Base-by-base conservation (phyloP, 2,888 invertebrate species). In the Xylophagus ater region DNA sequence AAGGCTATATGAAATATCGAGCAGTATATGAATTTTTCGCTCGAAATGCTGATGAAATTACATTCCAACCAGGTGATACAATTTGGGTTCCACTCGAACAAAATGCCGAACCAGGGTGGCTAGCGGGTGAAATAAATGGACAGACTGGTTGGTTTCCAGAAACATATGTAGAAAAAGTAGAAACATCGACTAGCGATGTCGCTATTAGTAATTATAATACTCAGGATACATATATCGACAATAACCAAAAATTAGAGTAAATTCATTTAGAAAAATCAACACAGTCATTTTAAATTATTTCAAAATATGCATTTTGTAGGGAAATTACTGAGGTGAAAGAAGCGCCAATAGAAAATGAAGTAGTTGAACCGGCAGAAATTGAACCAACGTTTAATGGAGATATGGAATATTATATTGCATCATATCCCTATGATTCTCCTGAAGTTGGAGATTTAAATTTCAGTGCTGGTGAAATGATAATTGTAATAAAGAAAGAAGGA, bases 71-170 rank as follows among this genome's bases (percentile, higher is more conserved):
- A 1, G 97, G 96, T 1, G 97, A 97, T 60, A 75, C 89, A 58
- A 87, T 98, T 43, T 47, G 73, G 74, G 77, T 73, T 44, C 78
- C 84, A 3, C 71, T 75, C 4, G 73, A 85, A 40, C 87, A 88
- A 54, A 83, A 81, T 50, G 85, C 90, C 0, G 97, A 97, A 58
- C 93, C 93, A 1, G 97, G 96, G n/a, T 98, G 97, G 94, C 68
- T 88, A 52, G 88, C 90, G 49, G 97, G 97, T 0, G 84, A 86
- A 53, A 79, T 90, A 20, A 73, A 86, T 55, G 94, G 92, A 3
- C 81, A 83, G 46, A 82, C 84, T 0, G 96, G 96, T 2, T 94
- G 93, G 92, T 96, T 96, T 68, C 96, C 96, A 0, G 90, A 93
- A 61, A 86, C 90, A 0, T 96, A 96, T 58, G 93, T 89, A 12